These are phyloP conservation scores for Charaxes varanes DNA, from an alignment of 1,140 invertebrate species.

Conservation along the genomic window DNA sequence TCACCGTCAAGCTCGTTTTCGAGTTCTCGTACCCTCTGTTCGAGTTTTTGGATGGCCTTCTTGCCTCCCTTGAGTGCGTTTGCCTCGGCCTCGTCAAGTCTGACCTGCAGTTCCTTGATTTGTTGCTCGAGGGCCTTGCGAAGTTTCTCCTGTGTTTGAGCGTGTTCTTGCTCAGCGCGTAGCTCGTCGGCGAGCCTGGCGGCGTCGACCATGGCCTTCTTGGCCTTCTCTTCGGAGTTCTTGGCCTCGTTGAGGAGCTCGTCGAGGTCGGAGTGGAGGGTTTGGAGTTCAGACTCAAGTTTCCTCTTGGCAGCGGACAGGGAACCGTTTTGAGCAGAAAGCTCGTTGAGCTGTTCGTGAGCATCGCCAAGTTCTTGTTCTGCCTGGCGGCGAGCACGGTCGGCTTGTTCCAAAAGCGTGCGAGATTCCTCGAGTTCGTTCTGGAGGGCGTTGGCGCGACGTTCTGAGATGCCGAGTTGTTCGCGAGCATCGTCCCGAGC, in stretches of 20 bases:
- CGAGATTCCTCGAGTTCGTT: slow-evolving; percentile 98
- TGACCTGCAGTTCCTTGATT: slow-evolving; percentile 98
- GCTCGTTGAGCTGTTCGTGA: slow-evolving; percentile 97
- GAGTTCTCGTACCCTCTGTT: slow-evolving; percentile 95
- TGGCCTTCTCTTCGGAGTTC: slow-evolving; percentile 97
- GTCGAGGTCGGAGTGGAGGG: slow-evolving; percentile 97
- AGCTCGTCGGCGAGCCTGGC: slow-evolving; percentile 98
- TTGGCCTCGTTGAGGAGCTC: slow-evolving; percentile 97
- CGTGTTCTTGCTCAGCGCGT: slow-evolving; percentile 98
- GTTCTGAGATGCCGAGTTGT: slow-evolving; percentile 96
- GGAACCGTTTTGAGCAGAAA: slow-evolving; percentile 93
- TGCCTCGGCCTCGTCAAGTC: slow-evolving; percentile 96
- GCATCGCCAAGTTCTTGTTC: slow-evolving; percentile 97
- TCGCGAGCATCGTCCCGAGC: slow-evolving; percentile 97
- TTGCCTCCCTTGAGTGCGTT: slow-evolving; percentile 98
- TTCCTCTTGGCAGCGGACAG: slow-evolving; percentile 97
- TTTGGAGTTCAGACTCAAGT: slow-evolving; percentile 96
- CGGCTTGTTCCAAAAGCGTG: slow-evolving; percentile 95
- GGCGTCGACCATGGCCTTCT: slow-evolving; percentile 98
- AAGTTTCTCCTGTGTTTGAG: slow-evolving; percentile 97
- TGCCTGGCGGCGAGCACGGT: slow-evolving; percentile 95
- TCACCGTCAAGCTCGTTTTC: slow-evolving; percentile 98
- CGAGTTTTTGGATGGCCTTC: slow-evolving; percentile 96
- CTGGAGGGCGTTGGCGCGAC: slow-evolving; percentile 94
- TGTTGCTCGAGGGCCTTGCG: slow-evolving; percentile 97